phyloP scores from a whole-genome alignment of 2,113 vertebrate species.

The Oncorhynchus masou region DNA sequence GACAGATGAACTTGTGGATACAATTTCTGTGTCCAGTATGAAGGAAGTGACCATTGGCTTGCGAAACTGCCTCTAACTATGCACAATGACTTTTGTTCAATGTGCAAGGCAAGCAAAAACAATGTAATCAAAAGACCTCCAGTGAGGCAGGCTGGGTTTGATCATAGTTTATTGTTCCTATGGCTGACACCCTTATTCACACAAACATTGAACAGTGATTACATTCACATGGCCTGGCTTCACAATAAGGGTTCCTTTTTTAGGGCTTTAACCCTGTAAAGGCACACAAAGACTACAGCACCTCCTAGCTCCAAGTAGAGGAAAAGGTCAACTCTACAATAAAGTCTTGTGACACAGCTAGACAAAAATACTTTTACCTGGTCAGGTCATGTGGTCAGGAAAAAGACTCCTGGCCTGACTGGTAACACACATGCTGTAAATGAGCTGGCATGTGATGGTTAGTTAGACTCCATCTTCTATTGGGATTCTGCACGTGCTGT shows the following conservation, averaged over 20 bases:
- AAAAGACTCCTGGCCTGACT: not conserved
- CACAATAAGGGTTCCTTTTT: conserved; percentile 12
- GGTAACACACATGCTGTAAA: not conserved
- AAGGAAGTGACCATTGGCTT: too few relatives aligned
- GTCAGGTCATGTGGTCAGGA: too few relatives aligned
- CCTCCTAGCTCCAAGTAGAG: too few relatives aligned
- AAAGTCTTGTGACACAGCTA: too few relatives aligned
- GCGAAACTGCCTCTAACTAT: not conserved
- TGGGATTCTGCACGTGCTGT: not conserved
- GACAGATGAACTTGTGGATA: too few relatives aligned
- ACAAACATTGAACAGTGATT: conserved; percentile 8
- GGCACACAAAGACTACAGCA: too few relatives aligned
- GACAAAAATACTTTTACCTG: too few relatives aligned
- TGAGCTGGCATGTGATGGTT: not conserved
- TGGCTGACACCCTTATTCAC: conserved; percentile 19
- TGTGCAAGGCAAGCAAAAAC: conserved; percentile 46
- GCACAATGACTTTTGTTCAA: conserved; percentile 20
- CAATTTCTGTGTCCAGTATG: too few relatives aligned
- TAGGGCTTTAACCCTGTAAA: conserved; percentile 6
- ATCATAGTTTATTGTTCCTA: conserved; percentile 34
- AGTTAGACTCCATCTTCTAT: not conserved
- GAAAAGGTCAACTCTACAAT: too few relatives aligned
- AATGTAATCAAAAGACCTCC: conserved; percentile 39
- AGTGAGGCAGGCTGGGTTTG: conserved; percentile 31
- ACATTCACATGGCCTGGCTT: conserved; percentile 27